Base-by-base conservation (phyloP, 2,888 invertebrate species). In the Danaus chrysippus region DNA sequence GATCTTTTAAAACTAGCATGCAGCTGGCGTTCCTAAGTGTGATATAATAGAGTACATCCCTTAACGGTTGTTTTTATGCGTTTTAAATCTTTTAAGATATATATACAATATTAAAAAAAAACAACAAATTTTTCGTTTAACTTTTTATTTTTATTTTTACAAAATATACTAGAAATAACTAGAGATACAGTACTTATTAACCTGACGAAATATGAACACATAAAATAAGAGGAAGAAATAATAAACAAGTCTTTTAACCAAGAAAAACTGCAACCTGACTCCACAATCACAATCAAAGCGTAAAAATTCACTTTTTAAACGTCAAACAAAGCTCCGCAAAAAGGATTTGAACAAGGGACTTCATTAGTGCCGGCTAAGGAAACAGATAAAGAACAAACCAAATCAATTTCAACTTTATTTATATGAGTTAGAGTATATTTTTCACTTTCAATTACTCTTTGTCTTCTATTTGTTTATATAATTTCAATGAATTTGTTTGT, bases 321-420 rank as follows among this genome's bases (percentile, higher is more conserved):
- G 64, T 63, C 68, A 68, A 69, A 68, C 68, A 68, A 69, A 67
- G 60, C 64, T 58, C 58, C 55, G 62, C 64, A 70, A 67, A 49
- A 61, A 66, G 62, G 63, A 64, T 64, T 65, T 66, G 64, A 66
- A 65, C 69, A 68, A 68, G 69, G 65, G 66, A 66, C 66, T 70
- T 70, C 70, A 70, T 70, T 69, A 69, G 68, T 65, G 63, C 62
- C 58, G 57, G 57, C 64, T 66, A 65, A 67, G 68, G 61, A 67
- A 69, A 61, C 61, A 55, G 66, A 64, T 62, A 62, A 65, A 65
- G 65, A 63, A 49, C 54, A 54, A 13, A 13, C 13, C 23, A 11
- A 52, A 42, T 10, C 46, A 65, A 62, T 17, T 13, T 23, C 54
- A 54, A 10, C 23, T 34, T 34, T 54, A 41, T 34, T 34, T 8